A percentile compares a stretch with the other conserved stretches of the same genome.
Conservation (phyloP, 2,888 invertebrate species). For the Erebia palarica region DNA sequence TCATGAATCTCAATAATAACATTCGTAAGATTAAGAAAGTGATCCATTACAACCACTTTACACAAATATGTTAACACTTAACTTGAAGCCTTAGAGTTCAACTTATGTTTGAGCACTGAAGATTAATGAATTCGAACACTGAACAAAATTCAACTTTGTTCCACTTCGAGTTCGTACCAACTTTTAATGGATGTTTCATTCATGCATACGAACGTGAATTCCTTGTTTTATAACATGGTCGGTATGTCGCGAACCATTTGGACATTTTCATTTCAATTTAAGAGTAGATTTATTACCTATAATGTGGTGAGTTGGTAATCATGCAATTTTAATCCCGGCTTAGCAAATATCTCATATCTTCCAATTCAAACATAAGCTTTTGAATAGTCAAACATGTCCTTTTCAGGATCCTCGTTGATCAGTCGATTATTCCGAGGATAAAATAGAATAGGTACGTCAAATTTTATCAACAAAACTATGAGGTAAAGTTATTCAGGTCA, state of each 20-base stretch:
- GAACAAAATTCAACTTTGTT: constrained; percentile 66
- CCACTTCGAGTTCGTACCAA: constrained; percentile 58
- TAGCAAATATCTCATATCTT: too few species aligned
- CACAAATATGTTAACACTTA: background rate
- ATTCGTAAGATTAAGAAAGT: background rate
- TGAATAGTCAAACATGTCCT: too few species aligned
- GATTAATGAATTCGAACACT: constrained; percentile 69
- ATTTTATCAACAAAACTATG: too few species aligned
- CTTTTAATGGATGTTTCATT: constrained; percentile 46
- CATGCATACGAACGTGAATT: constrained; percentile 6
- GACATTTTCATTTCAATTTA: background rate
- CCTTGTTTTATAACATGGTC: background rate
- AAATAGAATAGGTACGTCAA: too few species aligned
- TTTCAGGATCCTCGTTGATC: too few species aligned
- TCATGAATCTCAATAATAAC: background rate
- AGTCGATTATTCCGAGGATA: too few species aligned
- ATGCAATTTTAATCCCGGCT: too few species aligned
- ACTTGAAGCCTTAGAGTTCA: constrained; percentile 15
- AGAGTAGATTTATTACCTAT: too few species aligned
- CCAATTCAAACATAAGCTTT: too few species aligned
- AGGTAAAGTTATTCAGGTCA: too few species aligned
- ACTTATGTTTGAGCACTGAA: constrained; percentile 37
- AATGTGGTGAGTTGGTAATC: too few species aligned
- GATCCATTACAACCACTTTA: background rate
- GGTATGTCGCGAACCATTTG: background rate